Conservation (phyloP, 2,113 vertebrate species). For the Mustela nigripes region DNA sequence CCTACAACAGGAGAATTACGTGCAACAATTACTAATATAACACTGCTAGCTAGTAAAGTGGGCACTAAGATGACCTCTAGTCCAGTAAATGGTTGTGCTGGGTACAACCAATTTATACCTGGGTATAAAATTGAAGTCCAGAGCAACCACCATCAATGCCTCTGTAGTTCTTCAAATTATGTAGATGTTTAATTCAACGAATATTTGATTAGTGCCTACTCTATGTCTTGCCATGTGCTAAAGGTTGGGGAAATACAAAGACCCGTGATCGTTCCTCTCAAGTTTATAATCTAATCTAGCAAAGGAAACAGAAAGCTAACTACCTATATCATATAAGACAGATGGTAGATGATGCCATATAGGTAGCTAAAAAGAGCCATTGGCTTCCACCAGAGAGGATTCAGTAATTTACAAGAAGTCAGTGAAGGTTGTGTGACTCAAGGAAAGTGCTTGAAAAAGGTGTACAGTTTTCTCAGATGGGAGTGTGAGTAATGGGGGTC, state of each 20-base stretch:
- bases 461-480: neutral
- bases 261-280: neutral
- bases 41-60: neutral
- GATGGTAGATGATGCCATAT: neutral
- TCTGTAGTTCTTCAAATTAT: slow-evolving; percentile 12
- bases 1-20: neutral
- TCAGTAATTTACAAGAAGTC: neutral
- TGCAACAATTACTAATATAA: neutral
- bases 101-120: neutral
- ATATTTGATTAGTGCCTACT: neutral
- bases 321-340: neutral
- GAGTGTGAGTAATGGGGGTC: neutral
- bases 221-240: neutral
- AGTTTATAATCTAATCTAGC: slow-evolving; percentile 40
- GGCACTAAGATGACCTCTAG: neutral
- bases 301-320: slow-evolving; percentile 33
- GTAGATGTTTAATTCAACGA: neutral
- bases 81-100: neutral
- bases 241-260: slow-evolving; percentile 5
- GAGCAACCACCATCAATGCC: neutral
- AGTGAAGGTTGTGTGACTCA: neutral
- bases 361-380: neutral
- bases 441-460: neutral
- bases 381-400: neutral
- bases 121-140: slow-evolving; percentile 9